A percentile compares a stretch with the other conserved stretches of the same genome.
These are phyloP conservation scores for Python bivittatus DNA, from an alignment of 2,113 vertebrate genomes.

Conservation along the genomic window DNA sequence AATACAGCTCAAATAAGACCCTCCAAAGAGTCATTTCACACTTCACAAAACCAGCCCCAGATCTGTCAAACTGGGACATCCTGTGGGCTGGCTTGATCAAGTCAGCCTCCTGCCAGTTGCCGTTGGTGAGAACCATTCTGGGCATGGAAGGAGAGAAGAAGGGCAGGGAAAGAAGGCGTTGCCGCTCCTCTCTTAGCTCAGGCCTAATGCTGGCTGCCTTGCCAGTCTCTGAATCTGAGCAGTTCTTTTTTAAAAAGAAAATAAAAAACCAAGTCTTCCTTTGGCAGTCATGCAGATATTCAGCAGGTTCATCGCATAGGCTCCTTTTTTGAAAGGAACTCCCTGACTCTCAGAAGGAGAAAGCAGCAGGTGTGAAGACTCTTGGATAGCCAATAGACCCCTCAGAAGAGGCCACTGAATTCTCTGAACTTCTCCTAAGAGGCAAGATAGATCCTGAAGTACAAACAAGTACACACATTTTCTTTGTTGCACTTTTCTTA, in stretches of 20 bases:
- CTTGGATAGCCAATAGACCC: not conserved
- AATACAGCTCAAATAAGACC: not conserved
- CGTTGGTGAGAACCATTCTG: not conserved
- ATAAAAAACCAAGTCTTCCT: not conserved
- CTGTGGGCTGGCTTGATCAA: not conserved
- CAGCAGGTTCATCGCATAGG: not conserved
- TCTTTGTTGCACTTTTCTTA: not conserved
- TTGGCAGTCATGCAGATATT: not conserved
- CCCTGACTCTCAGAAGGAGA: not conserved
- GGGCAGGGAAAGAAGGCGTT: not conserved
- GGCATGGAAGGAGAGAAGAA: not conserved
- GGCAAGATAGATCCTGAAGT: not conserved
- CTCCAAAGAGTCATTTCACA: not conserved
- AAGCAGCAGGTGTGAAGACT: not conserved
- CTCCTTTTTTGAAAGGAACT: not conserved
- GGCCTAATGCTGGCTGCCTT: not conserved
- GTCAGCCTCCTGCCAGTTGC: not conserved
- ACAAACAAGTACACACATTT: not conserved
- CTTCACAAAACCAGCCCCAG: not conserved
- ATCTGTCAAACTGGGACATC: not conserved
- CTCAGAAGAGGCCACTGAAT: not conserved
- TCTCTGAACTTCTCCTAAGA: not conserved
- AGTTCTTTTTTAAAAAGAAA: not conserved
- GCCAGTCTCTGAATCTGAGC: not conserved
- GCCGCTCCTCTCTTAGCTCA: not conserved